These are phyloP conservation scores for Drosophila formosana DNA, from an alignment of 2,888 invertebrate species.

Conservation along the genomic window DNA sequence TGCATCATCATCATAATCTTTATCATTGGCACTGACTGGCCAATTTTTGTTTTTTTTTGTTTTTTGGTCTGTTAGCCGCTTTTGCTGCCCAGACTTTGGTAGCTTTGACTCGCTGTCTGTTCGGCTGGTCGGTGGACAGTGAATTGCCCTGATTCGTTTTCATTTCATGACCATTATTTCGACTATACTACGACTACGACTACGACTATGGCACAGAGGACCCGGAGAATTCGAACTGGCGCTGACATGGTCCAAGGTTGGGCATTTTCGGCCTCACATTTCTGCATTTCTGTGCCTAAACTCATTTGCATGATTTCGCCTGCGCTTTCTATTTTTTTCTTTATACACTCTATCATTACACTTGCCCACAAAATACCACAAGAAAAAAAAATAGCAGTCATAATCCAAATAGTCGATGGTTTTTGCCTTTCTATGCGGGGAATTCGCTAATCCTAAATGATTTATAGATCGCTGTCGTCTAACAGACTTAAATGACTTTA, in stretches of 20 bases:
- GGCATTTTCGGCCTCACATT: constrained; percentile 31
- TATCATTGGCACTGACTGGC: constrained; percentile 40
- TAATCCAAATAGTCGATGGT: neutral
- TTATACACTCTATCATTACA: constrained; percentile 45
- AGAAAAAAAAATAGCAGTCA: neutral
- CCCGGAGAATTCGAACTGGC: constrained; percentile 39
- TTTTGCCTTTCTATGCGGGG: neutral
- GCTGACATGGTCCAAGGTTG: constrained; percentile 9
- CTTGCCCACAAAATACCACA: neutral
- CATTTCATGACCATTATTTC: constrained; percentile 69
- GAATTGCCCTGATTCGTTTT: constrained; percentile 71
- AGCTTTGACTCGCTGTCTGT: constrained; percentile 15
- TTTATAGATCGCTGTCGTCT: neutral
- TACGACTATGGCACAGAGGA: constrained; percentile 7
- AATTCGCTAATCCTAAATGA: neutral
- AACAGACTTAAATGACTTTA: too few species aligned
- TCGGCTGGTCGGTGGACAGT: constrained; percentile 27
- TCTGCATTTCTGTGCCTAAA: constrained; percentile 53
- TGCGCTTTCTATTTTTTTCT: constrained; percentile 6
- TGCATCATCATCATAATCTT: constrained; percentile 27
- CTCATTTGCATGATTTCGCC: constrained; percentile 75
- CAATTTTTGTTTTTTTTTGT: constrained; percentile 36
- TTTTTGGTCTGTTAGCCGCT: constrained; percentile 1
- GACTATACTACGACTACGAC: constrained; percentile 6
- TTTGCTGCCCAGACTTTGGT: constrained; percentile 5